These are phyloP conservation scores for Hypomecis punctinalis DNA, from an alignment of 2,888 invertebrate genomes.

Conservation along the genomic window DNA sequence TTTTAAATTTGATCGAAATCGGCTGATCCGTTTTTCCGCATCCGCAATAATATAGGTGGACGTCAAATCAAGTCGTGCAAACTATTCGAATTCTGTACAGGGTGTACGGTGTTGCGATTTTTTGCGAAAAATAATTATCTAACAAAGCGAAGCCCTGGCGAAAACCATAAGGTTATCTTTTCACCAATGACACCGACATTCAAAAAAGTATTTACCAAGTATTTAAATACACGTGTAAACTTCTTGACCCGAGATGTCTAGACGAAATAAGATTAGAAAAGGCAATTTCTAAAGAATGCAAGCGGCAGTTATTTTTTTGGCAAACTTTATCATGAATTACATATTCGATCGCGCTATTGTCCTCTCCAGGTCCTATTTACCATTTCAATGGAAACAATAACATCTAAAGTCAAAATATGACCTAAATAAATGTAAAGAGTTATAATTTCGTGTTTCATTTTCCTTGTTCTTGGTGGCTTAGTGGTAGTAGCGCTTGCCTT, in stretches of 20 bases:
- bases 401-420: not conserved
- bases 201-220: not conserved
- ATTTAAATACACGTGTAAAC: not conserved
- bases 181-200: not conserved
- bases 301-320: not conserved
- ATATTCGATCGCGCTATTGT: conserved; percentile 3
- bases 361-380: not conserved
- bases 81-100: too few species aligned
- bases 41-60: too few species aligned
- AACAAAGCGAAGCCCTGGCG: too few species aligned
- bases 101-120: too few species aligned
- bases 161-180: not conserved
- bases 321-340: not conserved
- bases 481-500: too few species aligned
- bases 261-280: conserved; percentile 1
- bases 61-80: too few species aligned
- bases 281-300: not conserved
- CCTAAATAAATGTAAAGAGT: not conserved
- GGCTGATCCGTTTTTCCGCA: too few species aligned
- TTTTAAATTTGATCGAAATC: too few species aligned
- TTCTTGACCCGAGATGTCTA: conserved; percentile 1
- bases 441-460: too few species aligned
- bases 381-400: not conserved
- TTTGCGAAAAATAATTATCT: too few species aligned
- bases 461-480: too few species aligned